Percentiles rank a stretch among this genome's conserved stretches.
These are phyloP conservation scores for Zoroaster sp. DNA, from an alignment of 53 echinoderm and acorn worm genomes.

Conservation along the genomic window DNA sequence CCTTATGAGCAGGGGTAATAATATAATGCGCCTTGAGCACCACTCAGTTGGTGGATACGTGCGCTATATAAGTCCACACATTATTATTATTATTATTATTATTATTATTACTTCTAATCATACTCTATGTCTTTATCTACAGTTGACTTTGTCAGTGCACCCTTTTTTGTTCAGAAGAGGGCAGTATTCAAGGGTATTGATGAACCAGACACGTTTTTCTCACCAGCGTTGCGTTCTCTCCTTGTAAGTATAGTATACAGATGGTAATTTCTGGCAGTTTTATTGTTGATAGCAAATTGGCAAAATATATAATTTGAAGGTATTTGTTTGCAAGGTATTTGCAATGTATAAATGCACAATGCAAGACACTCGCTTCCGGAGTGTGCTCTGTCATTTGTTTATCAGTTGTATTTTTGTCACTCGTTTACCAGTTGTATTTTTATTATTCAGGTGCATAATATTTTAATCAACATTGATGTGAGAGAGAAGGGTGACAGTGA, in stretches of 20 bases:
- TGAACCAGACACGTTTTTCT: conserved; percentile 86
- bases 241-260: conserved; percentile 76
- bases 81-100: too few relatives aligned
- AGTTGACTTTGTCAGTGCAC: conserved; percentile 99
- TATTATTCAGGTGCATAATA: conserved; percentile 70
- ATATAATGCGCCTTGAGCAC: too few relatives aligned
- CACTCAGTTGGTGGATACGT: too few relatives aligned
- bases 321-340: too few relatives aligned
- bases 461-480: conserved; percentile 93
- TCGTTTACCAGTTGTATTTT: too few relatives aligned
- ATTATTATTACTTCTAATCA: too few relatives aligned
- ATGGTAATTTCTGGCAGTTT: too few relatives aligned
- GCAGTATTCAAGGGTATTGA: conserved; percentile 85
- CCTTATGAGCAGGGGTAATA: too few relatives aligned
- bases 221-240: conserved; percentile 76
- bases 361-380: too few relatives aligned
- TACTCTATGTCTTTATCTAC: conserved; percentile 18
- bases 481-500: conserved; percentile 63
- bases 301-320: not conserved
- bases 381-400: not conserved
- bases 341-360: too few relatives aligned
- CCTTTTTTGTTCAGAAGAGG: conserved; percentile 80
- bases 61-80: too few relatives aligned
- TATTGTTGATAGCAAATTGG: too few relatives aligned
- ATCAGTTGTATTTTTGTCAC: not conserved